A percentile compares a stretch with the other conserved stretches of the same genome.
phyloP scores from a whole-genome alignment of 2,797 vertebrate species.

The Periophthalmus magnuspinnatus region DNA sequence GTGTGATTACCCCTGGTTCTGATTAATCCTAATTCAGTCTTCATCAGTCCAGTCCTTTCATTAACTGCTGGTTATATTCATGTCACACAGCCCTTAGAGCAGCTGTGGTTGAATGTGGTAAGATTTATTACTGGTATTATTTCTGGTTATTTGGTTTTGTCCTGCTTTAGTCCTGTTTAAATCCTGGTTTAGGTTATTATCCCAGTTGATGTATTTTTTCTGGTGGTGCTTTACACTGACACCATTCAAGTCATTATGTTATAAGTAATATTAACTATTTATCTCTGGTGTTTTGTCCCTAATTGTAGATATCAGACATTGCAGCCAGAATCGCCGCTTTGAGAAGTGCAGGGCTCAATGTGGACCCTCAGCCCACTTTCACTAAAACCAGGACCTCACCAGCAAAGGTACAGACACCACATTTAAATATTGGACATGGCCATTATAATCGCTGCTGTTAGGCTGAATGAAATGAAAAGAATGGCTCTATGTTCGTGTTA shows the following conservation, averaged over 20 bases:
- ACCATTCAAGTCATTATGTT: too few species aligned
- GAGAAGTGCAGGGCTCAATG: constrained; percentile 77
- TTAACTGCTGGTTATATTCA: too few species aligned
- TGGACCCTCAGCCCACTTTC: constrained; percentile 64
- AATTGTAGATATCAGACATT: constrained; percentile 71
- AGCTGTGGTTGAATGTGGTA: too few species aligned
- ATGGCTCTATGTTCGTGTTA: background rate
- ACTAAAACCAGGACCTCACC: constrained; percentile 54
- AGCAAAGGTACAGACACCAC: constrained; percentile 44
- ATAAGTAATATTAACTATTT: background rate
- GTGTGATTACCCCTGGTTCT: background rate
- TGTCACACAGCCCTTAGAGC: too few species aligned
- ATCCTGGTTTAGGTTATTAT: too few species aligned
- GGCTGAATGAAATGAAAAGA: background rate
- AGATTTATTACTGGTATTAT: too few species aligned
- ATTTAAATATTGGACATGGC: background rate
- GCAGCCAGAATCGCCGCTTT: constrained; percentile 77
- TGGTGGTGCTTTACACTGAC: too few species aligned
- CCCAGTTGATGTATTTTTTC: too few species aligned
- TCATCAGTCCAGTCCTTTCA: too few species aligned
- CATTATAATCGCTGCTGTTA: background rate
- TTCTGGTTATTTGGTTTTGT: too few species aligned
- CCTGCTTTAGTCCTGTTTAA: too few species aligned
- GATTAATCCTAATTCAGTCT: too few species aligned
- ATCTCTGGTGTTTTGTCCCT: constrained; percentile 1